Percentiles rank a stretch among this genome's conserved stretches.
Conservation (phyloP, 2,888 invertebrate genomes). For the Nesidiocoris tenuis region DNA sequence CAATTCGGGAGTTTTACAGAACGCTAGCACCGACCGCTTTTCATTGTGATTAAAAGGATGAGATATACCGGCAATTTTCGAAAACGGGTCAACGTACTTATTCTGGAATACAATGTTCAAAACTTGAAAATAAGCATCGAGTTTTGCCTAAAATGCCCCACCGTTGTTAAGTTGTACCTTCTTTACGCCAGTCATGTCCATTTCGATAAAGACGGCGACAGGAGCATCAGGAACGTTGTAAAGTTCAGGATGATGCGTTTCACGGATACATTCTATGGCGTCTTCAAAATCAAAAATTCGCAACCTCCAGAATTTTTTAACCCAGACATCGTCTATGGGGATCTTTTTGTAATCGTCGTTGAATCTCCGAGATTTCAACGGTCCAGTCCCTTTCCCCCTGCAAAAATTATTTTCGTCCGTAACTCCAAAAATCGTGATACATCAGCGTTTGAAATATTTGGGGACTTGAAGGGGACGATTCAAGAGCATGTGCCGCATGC, state of each 20-base stretch:
- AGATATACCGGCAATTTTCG: conserved; percentile 66
- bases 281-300: conserved; percentile 68
- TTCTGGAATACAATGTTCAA: conserved; percentile 57
- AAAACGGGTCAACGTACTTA: conserved; percentile 69
- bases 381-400: conserved; percentile 35
- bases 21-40: conserved; percentile 69
- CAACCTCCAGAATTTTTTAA: conserved; percentile 60
- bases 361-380: conserved; percentile 23
- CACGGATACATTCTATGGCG: conserved; percentile 74
- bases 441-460: no score
- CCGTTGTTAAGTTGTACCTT: no score
- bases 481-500: no score
- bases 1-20: conserved; percentile 67
- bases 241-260: conserved; percentile 80
- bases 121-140: not conserved
- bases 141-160: no score
- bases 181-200: conserved; percentile 75
- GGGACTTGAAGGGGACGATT: no score
- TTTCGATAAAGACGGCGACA: conserved; percentile 69
- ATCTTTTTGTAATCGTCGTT: conserved; percentile 50
- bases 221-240: conserved; percentile 73
- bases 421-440: not conserved
- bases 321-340: conserved; percentile 67
- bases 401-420: no score
- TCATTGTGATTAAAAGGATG: conserved; percentile 69